Evolutionary conservation across 2,888 invertebrate genomes (phyloP).

Genomic region (Drosophila seclusa): DNA sequence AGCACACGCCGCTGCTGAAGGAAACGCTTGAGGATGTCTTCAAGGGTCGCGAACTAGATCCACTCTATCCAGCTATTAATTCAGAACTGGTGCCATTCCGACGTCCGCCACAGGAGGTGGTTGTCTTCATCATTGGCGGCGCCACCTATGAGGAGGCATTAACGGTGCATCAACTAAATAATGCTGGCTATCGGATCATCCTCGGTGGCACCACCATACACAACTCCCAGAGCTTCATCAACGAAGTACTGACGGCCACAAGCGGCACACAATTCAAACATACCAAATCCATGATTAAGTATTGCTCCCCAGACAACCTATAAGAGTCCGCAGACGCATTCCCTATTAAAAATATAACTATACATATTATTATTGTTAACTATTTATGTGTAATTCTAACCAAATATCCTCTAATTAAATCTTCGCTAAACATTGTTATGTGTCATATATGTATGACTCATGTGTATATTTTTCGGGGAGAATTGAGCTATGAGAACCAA

Average conservation of each 20-base stretch:
- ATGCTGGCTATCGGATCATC: slow-evolving; percentile 89
- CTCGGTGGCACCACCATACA: slow-evolving; percentile 97
- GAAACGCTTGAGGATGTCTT: slow-evolving; percentile 95
- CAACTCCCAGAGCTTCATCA: slow-evolving; percentile 92
- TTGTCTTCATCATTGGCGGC: slow-evolving; percentile 98
- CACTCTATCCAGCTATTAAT: slow-evolving; percentile 93
- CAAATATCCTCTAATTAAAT: slow-evolving; percentile 32
- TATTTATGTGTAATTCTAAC: slow-evolving; percentile 61
- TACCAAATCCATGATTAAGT: slow-evolving; percentile 90
- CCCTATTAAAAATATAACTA: slow-evolving; percentile 11
- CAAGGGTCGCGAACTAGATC: slow-evolving; percentile 95
- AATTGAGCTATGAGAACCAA: neutral
- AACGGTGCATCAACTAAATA: slow-evolving; percentile 93
- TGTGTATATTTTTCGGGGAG: neutral
- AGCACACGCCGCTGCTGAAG: slow-evolving; percentile 96
- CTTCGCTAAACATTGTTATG: slow-evolving; percentile 31
- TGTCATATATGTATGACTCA: slow-evolving; percentile 24
- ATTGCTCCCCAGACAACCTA: slow-evolving; percentile 87
- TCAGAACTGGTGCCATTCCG: slow-evolving; percentile 86
- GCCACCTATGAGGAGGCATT: slow-evolving; percentile 98
- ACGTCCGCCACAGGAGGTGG: slow-evolving; percentile 94
- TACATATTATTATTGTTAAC: slow-evolving; percentile 60
- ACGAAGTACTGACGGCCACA: slow-evolving; percentile 90
- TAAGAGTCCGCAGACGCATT: slow-evolving; percentile 51
- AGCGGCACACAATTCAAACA: slow-evolving; percentile 88